These are phyloP conservation scores for Latrodectus geometricus DNA, from an alignment of 1,140 invertebrate species.

Conservation along the genomic window DNA sequence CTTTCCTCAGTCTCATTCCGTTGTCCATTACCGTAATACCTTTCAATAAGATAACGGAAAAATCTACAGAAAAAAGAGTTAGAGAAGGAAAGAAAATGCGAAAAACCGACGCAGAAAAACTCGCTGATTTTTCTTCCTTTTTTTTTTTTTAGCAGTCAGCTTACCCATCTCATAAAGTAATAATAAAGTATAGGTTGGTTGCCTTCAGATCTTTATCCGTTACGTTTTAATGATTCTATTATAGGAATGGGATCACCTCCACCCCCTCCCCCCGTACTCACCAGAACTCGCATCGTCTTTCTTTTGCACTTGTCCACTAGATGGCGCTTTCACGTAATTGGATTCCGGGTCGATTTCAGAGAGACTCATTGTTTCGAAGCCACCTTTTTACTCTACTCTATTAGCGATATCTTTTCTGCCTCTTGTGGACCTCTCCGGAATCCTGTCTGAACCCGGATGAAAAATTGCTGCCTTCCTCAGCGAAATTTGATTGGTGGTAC, in stretches of 20 bases:
- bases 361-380: constrained; percentile 16
- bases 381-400: constrained; percentile 32
- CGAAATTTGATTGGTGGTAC: constrained; percentile 14
- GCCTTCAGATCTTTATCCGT: constrained; percentile 34
- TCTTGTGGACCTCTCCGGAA: background rate
- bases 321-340: constrained; percentile 41
- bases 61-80: background rate
- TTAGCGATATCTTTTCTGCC: constrained; percentile 36
- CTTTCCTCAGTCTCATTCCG: background rate
- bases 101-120: background rate
- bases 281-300: background rate
- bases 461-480: constrained; percentile 19
- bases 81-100: background rate
- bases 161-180: background rate
- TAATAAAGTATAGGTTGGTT: constrained; percentile 9
- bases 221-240: constrained; percentile 52
- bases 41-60: background rate
- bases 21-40: constrained; percentile 38
- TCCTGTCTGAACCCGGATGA: background rate
- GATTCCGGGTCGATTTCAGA: constrained; percentile 31
- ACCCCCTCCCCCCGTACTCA: background rate
- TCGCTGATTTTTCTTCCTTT: background rate
- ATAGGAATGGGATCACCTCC: constrained; percentile 3
- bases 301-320: constrained; percentile 26
- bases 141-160: background rate